Conservation (phyloP, 2,113 vertebrate species). For the Sialia sialis region DNA sequence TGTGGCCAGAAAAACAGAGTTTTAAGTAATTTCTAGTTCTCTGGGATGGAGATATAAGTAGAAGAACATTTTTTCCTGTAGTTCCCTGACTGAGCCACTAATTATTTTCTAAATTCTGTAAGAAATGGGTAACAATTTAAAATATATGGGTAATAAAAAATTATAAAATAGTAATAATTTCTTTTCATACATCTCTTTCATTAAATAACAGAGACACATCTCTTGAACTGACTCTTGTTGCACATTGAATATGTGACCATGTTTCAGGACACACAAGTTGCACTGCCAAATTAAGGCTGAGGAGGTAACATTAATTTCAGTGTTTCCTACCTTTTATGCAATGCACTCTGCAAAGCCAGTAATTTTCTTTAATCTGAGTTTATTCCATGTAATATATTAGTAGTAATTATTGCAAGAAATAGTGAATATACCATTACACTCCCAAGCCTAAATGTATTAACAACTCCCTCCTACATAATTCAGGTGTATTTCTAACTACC, state of each 20-base stretch:
- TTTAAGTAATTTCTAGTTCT: background rate
- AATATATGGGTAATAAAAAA: background rate
- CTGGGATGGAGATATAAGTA: background rate
- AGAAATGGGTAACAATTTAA: background rate
- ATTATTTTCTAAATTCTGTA: background rate
- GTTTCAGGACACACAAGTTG: background rate
- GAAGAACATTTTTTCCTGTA: background rate
- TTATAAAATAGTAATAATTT: background rate
- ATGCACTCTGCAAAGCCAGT: background rate
- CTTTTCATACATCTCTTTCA: background rate
- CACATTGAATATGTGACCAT: background rate
- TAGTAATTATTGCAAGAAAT: background rate
- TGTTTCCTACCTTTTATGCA: background rate
- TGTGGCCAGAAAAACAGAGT: background rate
- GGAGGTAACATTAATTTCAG: background rate
- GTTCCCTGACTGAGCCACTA: background rate
- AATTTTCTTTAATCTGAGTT: background rate
- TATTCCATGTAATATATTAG: background rate
- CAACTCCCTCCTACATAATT: background rate
- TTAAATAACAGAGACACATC: background rate
- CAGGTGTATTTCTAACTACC: background rate
- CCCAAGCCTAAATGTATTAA: background rate
- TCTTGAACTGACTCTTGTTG: background rate
- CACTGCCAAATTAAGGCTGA: background rate
- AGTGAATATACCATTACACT: background rate